Conservation (phyloP, 2,797 vertebrate species). For the Saxicola maurus region DNA sequence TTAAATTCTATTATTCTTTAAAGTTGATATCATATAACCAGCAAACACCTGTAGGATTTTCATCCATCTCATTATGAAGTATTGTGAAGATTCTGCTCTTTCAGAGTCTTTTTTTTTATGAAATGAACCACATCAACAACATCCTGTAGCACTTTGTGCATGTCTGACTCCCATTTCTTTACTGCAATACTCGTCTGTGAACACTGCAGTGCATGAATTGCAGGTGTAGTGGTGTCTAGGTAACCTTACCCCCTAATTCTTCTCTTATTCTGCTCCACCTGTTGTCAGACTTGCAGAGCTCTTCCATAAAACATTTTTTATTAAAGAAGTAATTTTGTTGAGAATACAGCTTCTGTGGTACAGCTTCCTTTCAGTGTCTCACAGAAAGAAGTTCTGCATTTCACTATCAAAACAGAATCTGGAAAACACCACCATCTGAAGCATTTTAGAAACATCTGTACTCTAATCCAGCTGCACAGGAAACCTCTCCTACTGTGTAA, state of each 20-base stretch:
- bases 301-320: background rate
- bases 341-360: background rate
- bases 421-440: background rate
- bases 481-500: background rate
- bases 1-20: background rate
- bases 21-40: background rate
- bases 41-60: background rate
- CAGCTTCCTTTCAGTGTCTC: background rate
- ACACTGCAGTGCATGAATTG: background rate
- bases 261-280: background rate
- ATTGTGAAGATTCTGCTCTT: background rate
- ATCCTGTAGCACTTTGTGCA: background rate
- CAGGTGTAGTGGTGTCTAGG: background rate
- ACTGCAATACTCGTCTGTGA: background rate
- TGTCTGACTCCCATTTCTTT: background rate
- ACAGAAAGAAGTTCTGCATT: background rate
- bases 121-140: background rate
- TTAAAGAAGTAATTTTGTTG: background rate
- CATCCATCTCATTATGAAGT: rapidly evolving
- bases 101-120: background rate
- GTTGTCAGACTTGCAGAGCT: background rate
- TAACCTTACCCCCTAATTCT: background rate
- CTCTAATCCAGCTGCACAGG: background rate
- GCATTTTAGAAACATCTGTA: background rate
- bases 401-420: background rate